Base-by-base conservation (phyloP, 2,888 invertebrate species). In the Lasioglossum figueresi region DNA sequence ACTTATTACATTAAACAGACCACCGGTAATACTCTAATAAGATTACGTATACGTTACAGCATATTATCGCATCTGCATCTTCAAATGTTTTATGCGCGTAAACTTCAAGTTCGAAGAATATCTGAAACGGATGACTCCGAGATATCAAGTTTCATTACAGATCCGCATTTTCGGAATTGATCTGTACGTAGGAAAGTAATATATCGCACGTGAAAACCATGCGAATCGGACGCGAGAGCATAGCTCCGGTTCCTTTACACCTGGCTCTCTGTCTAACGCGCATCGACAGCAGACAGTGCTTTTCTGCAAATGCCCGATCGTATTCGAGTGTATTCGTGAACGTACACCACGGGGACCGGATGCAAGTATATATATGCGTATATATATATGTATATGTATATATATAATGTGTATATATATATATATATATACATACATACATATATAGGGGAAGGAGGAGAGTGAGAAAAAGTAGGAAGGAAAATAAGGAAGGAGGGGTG, bases 401-500 rank as follows among this genome's bases (percentile, higher is more conserved):
- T 59, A 0, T 63, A 16, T 43, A 12, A 10, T 40, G 2, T 12
- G 0, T 40, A 12, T 43, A 12, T 43, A 43, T 40, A 40, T 10
- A 10, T 40, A 12, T 59, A 1, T 27, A 4, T 59, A 27, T 27
- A 5, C 14, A 12, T 27, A 5, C 31, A 4, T 59, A 63, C 2
- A 27, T 19, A 63, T 63, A 85, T 40, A 77, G 75, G 77, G 79
- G 76, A 75, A 83, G 74, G 77, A 83, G 75, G 85, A 84, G 85
- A 84, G 89, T 81, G 88, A 89, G 88, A 91, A 89, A 83, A 91
- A 88, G 88, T 86, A 91, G 90, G 89, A 91, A 85, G 87, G 88
- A 88, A 85, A 88, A 88, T 90, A 91, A 90, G 88, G 87, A 88
- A 89, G 88, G 88, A 88, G 89, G 91, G 89, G 89, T 90, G 87